A percentile compares a stretch with the other conserved stretches of the same genome.
These are phyloP conservation scores for Mirza zaza DNA, from an alignment of 2,113 vertebrate genomes.

Conservation along the genomic window DNA sequence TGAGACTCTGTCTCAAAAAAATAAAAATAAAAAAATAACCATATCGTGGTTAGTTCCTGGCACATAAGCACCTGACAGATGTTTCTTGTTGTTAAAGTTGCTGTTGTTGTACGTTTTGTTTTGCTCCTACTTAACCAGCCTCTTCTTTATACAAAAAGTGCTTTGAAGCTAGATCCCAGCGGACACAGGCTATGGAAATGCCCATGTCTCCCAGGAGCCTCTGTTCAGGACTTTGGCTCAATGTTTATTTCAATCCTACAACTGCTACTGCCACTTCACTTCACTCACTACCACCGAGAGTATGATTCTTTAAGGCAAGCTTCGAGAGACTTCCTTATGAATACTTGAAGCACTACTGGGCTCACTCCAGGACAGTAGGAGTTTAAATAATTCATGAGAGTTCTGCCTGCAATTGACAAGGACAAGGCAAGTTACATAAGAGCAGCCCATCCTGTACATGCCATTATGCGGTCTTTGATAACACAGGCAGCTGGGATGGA, in stretches of 20 bases:
- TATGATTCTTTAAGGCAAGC: not conserved
- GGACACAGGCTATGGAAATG: not conserved
- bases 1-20: no score
- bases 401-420: constrained; percentile 21
- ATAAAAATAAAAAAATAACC: not conserved
- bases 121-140: not conserved
- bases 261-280: not conserved
- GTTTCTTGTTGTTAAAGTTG: not conserved
- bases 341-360: constrained; percentile 25
- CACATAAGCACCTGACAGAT: not conserved
- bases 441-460: not conserved
- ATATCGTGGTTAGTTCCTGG: not conserved
- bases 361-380: not conserved
- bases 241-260: not conserved
- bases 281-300: not conserved
- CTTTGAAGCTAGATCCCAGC: not conserved
- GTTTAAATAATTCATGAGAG: constrained; percentile 62
- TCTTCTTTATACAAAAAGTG: not conserved
- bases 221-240: not conserved
- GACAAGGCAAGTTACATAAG: constrained; percentile 30
- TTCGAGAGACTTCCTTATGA: not conserved
- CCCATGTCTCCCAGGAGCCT: not conserved
- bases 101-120: not conserved
- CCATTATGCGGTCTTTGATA: constrained; percentile 18
- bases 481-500: constrained; percentile 4